Evolutionary conservation across 2,888 invertebrate genomes (phyloP), one percentile per base, ranked within the genome.

Genomic region (Papilio demoleus): DNA sequence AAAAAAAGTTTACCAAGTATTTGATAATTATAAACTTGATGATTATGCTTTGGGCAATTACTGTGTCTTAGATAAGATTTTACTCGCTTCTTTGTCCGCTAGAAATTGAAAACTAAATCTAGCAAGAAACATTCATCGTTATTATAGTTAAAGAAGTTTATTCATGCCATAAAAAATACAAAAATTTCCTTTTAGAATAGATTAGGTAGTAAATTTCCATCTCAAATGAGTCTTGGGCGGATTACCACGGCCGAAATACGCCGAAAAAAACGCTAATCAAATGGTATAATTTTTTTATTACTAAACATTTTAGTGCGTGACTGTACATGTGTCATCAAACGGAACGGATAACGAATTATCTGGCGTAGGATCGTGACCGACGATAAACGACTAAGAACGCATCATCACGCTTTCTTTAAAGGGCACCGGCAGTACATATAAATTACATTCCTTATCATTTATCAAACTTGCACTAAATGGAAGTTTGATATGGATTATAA

Each of bases 281-380:
- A 4, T 58, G 36, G 6, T 58, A 22, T 22, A 22, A 22, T 22
- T 22, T 47, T 45, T 0, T 47, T 22, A 22, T 9, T 47, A 1
- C 11, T 9, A 31, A 31, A n/a, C 17, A 58, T 34, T 56, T 27
- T 19, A n/a, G 42, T 34, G 4, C 40, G 42, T 22, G 65, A 58
- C 58, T 58, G 65, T 67, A 68, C 64, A 66, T 60, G 62, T 22
- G 59, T 60, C 50, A 65, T 62, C 50, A 58, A 69, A 70, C 56
- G 65, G 47, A 59, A 65, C 59, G 70, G 73, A 76, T 77, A 79
- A 77, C 70, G 74, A 73, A 74, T 70, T 73, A 71, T 76, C 75
- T 80, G 79, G 79, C 80, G 80, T 78, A 72, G 73, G 80, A 80
- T 84, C 84, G 83, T 84, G 84, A 83, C 82, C 73, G 77, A 68